Evolutionary conservation across 1,140 invertebrate species (phyloP).

Genomic region (Planococcus citri): DNA sequence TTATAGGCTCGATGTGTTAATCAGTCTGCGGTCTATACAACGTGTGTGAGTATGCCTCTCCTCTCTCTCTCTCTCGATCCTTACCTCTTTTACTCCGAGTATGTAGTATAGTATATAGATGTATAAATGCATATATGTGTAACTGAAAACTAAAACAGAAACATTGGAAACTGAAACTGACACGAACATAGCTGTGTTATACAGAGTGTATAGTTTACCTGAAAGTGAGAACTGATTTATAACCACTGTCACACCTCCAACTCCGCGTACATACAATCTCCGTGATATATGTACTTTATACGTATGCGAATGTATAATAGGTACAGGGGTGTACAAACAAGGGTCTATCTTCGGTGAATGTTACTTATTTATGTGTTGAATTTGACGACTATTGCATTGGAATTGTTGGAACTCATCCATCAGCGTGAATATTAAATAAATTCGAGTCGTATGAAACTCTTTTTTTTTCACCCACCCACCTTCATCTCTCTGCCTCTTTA

Average conservation of each 20-base stretch:
- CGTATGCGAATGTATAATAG: neutral
- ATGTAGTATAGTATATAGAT: neutral
- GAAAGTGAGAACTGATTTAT: neutral
- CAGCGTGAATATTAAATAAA: slow-evolving; percentile 7
- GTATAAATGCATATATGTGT: neutral
- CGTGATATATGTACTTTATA: neutral
- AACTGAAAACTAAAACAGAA: slow-evolving; percentile 4
- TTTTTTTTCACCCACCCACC: neutral
- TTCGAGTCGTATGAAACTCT: neutral
- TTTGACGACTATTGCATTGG: slow-evolving; percentile 1
- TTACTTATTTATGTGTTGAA: slow-evolving; percentile 3
- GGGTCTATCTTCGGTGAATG: neutral
- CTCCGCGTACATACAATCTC: neutral
- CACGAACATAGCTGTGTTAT: neutral
- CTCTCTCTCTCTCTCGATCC: no score
- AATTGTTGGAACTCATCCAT: slow-evolving; percentile 1
- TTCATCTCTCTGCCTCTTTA: no score
- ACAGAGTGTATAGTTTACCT: neutral
- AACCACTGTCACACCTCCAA: slow-evolving; percentile 1
- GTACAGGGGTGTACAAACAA: neutral
- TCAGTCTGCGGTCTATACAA: neutral
- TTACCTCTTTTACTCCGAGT: no score
- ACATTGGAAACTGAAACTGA: slow-evolving; percentile 5
- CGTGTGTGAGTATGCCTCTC: no score
- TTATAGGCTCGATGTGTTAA: neutral